Evolutionary conservation across 2,113 vertebrate species (phyloP), one percentile per base, ranked within the genome.

Genomic region (Tricholaema leucomelas): DNA sequence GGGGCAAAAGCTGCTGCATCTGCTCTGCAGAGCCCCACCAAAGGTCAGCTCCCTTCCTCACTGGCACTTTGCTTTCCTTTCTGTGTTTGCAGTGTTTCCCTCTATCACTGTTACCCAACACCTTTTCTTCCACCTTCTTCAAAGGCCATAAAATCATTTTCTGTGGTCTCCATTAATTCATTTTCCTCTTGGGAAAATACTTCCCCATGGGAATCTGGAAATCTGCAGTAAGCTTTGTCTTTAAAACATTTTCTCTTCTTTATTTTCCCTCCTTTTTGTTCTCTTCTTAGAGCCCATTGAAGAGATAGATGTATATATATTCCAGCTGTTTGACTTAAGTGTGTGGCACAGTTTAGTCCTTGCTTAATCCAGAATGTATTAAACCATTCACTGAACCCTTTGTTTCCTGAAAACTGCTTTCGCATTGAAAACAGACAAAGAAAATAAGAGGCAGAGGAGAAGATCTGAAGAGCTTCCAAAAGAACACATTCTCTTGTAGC

Each of bases 301-400:
- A 46, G 92, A 81, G 23, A 71, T 5, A n/a, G 3, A 38, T 56
- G 17, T 30, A 19, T 38, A 16, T 55, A 6, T 42, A 40, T 91
- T 93, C 82, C 66, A 94, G 88, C 78, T 92, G 83, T 90, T 94
- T 63, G 77, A 85, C 64, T 93, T 33, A 50, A 89, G 27, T 21
- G 20, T 56, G 44, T 76, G 81, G 28, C 67, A 88, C 35, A 15
- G 42, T 46, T 86, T 36, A 63, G 18, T 23, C 85, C 89, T 82
- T 75, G 67, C 40, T 72, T 73, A 80, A 85, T 88, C 48, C 27
- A 69, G 81, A 77, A 74, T 86, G 84, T 93, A 83, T 92, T 87
- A 60, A 85, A 87, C 28, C 59, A 10, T 50, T 94, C 71, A 61
- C 42, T 87, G 35, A 19, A 36, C 20, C 27, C 60, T 94, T 90